Evolutionary conservation across 1,140 invertebrate species (phyloP).

Genomic region (Bicyclus anynana): DNA sequence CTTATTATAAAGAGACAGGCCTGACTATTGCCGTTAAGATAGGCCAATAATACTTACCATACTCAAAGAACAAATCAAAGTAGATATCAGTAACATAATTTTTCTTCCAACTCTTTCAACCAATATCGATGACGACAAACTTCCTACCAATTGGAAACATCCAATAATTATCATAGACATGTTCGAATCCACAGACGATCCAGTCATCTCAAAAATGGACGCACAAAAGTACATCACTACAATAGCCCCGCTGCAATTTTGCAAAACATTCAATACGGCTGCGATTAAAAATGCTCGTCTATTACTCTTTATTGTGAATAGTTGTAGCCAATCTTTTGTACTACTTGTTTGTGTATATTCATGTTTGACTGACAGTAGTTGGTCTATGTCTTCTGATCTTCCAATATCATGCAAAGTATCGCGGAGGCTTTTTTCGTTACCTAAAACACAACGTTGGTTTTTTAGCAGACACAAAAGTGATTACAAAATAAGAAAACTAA

Average conservation of each 20-base stretch:
- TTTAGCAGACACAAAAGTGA: no score
- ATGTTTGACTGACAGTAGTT: constrained; percentile 21
- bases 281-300: constrained; percentile 33
- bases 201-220: constrained; percentile 56
- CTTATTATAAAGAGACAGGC: constrained; percentile 32
- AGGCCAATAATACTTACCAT: constrained; percentile 38
- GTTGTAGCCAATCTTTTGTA: constrained; percentile 27
- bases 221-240: constrained; percentile 77
- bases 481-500: no score
- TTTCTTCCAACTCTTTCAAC: constrained; percentile 77
- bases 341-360: constrained; percentile 10
- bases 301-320: constrained; percentile 33
- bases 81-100: constrained; percentile 66
- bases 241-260: constrained; percentile 52
- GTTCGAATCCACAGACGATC: constrained; percentile 33
- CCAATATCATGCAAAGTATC: constrained; percentile 16
- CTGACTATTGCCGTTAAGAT: no score
- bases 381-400: constrained; percentile 27
- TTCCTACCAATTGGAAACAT: constrained; percentile 68
- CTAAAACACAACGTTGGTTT: constrained; percentile 12
- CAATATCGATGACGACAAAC: constrained; percentile 50
- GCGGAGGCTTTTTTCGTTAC: constrained; percentile 20
- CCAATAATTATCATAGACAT: constrained; percentile 39
- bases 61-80: constrained; percentile 27
- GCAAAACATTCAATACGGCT: constrained; percentile 40